phyloP scores from a whole-genome alignment of 1,140 invertebrate species.

The Trichonephila inaurata region DNA sequence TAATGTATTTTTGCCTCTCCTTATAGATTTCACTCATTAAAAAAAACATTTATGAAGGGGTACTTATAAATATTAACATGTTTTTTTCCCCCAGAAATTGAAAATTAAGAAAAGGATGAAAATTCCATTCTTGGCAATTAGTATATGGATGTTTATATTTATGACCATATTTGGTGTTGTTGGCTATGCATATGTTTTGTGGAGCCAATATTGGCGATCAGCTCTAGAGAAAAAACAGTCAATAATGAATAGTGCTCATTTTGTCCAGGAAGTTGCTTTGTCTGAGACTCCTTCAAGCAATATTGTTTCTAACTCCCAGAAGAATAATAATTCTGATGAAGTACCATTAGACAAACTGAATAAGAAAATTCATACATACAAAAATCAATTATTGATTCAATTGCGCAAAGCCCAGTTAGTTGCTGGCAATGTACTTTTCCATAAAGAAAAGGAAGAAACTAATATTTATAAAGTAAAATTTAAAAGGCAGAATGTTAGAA shows the following conservation, averaged over 20 bases:
- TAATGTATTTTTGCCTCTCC: no score
- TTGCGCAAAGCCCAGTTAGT: slow-evolving; percentile 77
- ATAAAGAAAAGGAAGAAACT: slow-evolving; percentile 79
- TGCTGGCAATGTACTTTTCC: slow-evolving; percentile 80
- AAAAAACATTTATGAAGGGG: no score
- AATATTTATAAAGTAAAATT: slow-evolving; percentile 76
- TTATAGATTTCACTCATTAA: no score
- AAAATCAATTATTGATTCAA: slow-evolving; percentile 77
- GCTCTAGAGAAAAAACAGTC: slow-evolving; percentile 65
- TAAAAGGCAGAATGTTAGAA: slow-evolving; percentile 50
- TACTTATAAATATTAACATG: slow-evolving; percentile 80
- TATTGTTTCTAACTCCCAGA: background rate
- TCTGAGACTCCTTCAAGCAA: slow-evolving; percentile 1
- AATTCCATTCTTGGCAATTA: slow-evolving; percentile 82
- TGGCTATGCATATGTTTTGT: slow-evolving; percentile 86
- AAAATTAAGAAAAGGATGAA: slow-evolving; percentile 52
- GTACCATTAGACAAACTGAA: slow-evolving; percentile 76
- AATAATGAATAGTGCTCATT: slow-evolving; percentile 37
- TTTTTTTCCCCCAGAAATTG: slow-evolving; percentile 80
- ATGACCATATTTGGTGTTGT: slow-evolving; percentile 86
- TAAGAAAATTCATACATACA: slow-evolving; percentile 77
- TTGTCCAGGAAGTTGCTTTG: background rate
- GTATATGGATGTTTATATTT: slow-evolving; percentile 87
- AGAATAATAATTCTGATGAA: slow-evolving; percentile 63
- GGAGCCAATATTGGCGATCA: slow-evolving; percentile 85